Conservation (phyloP, 2,113 vertebrate species). For the Bucco capensis region DNA sequence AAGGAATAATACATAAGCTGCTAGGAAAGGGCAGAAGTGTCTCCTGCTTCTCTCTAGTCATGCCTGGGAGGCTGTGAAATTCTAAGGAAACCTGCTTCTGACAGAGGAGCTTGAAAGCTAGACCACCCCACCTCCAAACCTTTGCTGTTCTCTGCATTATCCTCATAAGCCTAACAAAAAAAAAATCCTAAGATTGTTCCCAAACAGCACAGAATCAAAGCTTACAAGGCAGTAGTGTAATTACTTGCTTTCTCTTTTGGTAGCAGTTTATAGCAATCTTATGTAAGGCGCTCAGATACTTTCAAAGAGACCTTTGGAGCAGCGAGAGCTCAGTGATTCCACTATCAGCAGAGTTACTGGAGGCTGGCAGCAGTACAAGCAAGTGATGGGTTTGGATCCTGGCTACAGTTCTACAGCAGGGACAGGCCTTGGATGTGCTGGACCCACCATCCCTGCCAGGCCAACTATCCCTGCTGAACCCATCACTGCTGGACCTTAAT, state of each 20-base stretch:
- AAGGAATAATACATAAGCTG: conserved; percentile 48
- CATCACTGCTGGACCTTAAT: neutral
- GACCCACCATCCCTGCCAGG: neutral
- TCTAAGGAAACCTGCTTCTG: conserved; percentile 9
- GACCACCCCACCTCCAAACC: conserved; percentile 20
- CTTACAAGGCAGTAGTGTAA: neutral
- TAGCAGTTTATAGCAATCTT: neutral
- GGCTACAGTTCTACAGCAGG: neutral
- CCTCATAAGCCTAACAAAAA: neutral
- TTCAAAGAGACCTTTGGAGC: neutral
- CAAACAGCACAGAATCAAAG: conserved; percentile 28
- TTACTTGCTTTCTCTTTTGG: conserved; percentile 35
- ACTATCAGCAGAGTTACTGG: neutral
- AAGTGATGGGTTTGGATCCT: neutral
- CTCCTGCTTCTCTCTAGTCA: conserved; percentile 15
- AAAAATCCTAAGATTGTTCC: neutral
- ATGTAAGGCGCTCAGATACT: neutral
- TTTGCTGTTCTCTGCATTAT: conserved; percentile 10
- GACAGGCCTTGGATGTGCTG: neutral
- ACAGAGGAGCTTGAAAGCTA: conserved; percentile 21
- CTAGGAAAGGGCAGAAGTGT: conserved; percentile 50
- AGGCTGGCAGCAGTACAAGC: neutral
- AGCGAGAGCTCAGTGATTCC: neutral
- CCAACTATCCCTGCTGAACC: neutral
- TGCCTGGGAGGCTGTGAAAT: conserved; percentile 30